Percentiles rank a stretch among this genome's conserved stretches.
phyloP scores from a whole-genome alignment of 2,797 vertebrate species.

The Labroides dimidiatus region DNA sequence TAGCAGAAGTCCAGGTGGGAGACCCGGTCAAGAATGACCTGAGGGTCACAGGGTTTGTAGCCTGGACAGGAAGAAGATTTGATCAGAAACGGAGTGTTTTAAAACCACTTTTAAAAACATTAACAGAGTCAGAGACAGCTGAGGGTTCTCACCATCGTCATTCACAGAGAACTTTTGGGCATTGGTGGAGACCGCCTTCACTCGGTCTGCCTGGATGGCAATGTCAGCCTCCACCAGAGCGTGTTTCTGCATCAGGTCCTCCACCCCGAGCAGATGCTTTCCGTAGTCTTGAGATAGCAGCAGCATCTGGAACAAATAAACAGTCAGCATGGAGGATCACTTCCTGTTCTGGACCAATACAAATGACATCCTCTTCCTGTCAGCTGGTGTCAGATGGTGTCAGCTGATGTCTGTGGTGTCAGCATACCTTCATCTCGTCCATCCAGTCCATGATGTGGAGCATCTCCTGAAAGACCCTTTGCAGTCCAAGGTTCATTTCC shows the following conservation, averaged over 20 bases:
- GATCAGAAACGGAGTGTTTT: not conserved
- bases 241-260: conserved; percentile 95
- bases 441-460: conserved; percentile 99
- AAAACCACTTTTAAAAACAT: too few relatives aligned
- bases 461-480: conserved; percentile 98
- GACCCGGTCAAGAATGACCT: conserved; percentile 92
- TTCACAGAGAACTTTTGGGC: conserved; percentile 89
- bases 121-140: too few relatives aligned
- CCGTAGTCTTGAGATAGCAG: conserved; percentile 96
- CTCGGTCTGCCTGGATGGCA: conserved; percentile 92
- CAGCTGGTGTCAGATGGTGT: too few relatives aligned
- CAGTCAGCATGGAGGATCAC: conserved; percentile 39
- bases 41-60: conserved; percentile 94
- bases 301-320: conserved; percentile 84
- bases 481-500: conserved; percentile 94
- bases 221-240: conserved; percentile 95
- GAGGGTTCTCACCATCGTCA: conserved; percentile 84
- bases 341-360: too few relatives aligned
- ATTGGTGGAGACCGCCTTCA: conserved; percentile 89
- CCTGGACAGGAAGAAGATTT: conserved; percentile 71
- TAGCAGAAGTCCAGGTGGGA: conserved; percentile 96
- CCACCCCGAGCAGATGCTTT: conserved; percentile 94
- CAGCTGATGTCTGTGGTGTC: too few relatives aligned
- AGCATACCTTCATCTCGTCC: conserved; percentile 95
- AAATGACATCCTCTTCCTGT: too few relatives aligned